A percentile compares a stretch with the other conserved stretches of the same genome.
phyloP scores from a whole-genome alignment of 2,797 vertebrate genomes.

The Pangasius djambal region DNA sequence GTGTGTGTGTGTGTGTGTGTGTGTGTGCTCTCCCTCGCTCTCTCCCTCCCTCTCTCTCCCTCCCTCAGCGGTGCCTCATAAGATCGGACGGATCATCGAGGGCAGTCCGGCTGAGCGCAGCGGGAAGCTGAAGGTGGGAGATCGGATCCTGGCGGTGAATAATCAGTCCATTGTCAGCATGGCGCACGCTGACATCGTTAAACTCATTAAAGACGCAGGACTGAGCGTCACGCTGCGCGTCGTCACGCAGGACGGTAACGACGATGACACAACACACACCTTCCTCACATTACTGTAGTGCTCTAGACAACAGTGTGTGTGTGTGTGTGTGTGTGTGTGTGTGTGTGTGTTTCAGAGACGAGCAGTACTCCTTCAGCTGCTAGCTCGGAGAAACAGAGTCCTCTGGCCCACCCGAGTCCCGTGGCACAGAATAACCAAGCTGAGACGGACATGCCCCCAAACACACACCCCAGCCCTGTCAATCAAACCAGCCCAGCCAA shows the following conservation, averaged over 20 bases:
- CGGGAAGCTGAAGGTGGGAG: conserved; percentile 95
- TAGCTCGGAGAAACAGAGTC: conserved; percentile 95
- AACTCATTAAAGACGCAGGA: conserved; percentile 98
- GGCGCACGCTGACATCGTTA: conserved; percentile 98
- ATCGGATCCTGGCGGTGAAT: conserved; percentile 97
- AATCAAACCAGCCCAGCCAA: conserved; percentile 77
- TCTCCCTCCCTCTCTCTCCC: neutral
- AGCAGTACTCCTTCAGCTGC: conserved; percentile 90
- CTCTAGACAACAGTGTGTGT: neutral
- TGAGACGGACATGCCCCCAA: conserved; percentile 30
- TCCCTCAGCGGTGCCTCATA: conserved; percentile 90
- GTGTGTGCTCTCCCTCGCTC: conserved; percentile 22
- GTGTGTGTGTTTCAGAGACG: conserved; percentile 76
- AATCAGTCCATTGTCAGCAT: conserved; percentile 95
- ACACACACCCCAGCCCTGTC: conserved; percentile 63
- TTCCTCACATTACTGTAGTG: neutral
- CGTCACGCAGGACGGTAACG: conserved; percentile 97
- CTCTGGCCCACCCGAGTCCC: conserved; percentile 84
- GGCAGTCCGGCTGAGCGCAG: conserved; percentile 97
- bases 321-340: neutral
- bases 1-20: conserved; percentile 18
- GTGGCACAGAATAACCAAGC: conserved; percentile 74
- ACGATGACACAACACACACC: conserved; percentile 4
- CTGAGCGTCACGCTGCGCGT: conserved; percentile 96
- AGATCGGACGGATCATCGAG: conserved; percentile 98